Conservation (phyloP, 2,888 invertebrate genomes). For the Steromphala cineraria region DNA sequence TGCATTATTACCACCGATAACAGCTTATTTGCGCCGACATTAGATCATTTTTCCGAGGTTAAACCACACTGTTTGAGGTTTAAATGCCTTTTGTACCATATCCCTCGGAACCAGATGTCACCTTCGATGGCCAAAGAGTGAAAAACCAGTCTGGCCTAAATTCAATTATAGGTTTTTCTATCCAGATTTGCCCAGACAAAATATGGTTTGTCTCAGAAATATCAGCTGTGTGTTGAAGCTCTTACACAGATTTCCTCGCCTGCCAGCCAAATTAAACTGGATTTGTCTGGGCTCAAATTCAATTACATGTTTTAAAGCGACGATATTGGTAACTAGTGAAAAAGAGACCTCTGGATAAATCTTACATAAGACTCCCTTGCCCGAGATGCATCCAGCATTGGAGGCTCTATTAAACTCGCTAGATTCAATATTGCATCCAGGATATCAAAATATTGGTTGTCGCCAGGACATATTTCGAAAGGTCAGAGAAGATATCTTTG, state of each 20-base stretch:
- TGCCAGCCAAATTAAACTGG: constrained; percentile 8
- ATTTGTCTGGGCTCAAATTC: constrained; percentile 8
- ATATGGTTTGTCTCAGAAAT: constrained; percentile 10
- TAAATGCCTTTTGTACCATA: constrained; percentile 5
- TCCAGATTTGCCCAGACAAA: constrained; percentile 2
- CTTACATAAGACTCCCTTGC: neutral
- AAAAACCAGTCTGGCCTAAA: neutral
- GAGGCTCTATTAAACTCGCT: neutral
- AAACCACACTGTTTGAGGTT: constrained; percentile 10
- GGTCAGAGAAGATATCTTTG: neutral
- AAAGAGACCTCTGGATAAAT: neutral
- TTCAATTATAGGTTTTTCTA: constrained; percentile 10
- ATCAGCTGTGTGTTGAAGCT: constrained; percentile 8
- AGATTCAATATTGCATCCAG: neutral
- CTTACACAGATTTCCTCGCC: constrained; percentile 2
- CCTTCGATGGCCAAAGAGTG: neutral
- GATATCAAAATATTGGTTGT: constrained; percentile 10
- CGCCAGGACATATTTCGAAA: neutral
- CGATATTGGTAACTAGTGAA: constrained; percentile 5
- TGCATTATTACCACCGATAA: neutral
- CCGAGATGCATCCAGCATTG: neutral
- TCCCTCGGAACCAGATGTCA: constrained; percentile 4
- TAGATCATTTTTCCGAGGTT: constrained; percentile 6
- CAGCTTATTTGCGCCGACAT: constrained; percentile 5
- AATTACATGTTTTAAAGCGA: constrained; percentile 8